phyloP scores from a whole-genome alignment of 2,113 vertebrate species.

The Megaceryle maxima region DNA sequence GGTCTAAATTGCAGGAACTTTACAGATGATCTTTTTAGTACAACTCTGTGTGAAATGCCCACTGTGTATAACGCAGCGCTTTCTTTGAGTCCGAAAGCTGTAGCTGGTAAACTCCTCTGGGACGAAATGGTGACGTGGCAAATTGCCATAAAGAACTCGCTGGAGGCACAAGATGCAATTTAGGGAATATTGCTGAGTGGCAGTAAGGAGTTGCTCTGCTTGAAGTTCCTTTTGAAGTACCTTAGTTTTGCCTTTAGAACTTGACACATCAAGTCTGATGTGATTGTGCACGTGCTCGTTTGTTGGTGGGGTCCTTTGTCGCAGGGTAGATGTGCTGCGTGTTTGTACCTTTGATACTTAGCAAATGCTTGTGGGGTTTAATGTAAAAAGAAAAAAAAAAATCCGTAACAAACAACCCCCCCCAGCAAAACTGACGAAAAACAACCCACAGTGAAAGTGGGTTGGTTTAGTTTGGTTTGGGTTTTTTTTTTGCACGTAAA shows the following conservation, averaged over 20 bases:
- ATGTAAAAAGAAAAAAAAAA: too few species aligned
- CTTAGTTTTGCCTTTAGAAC: background rate
- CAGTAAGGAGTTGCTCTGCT: background rate
- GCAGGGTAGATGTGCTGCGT: background rate
- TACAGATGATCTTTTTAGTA: background rate
- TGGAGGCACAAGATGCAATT: background rate
- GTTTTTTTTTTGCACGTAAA: background rate
- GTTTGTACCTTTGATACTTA: background rate
- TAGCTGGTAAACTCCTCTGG: background rate
- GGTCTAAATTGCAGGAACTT: background rate
- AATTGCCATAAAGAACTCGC: background rate
- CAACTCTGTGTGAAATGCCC: background rate
- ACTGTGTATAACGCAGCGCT: background rate
- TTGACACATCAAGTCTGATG: background rate
- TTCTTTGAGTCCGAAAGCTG: background rate
- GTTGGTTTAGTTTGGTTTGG: background rate
- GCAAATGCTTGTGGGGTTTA: background rate
- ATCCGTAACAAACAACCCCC: background rate
- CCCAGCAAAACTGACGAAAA: background rate
- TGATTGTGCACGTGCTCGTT: rapidly evolving
- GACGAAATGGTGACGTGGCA: background rate
- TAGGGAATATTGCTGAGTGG: background rate
- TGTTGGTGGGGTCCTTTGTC: background rate
- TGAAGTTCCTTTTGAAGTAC: background rate
- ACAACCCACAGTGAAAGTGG: background rate